Percentiles rank a stretch among this genome's conserved stretches.
Conservation (phyloP, 2,888 invertebrate genomes). For the Boloria selene region DNA sequence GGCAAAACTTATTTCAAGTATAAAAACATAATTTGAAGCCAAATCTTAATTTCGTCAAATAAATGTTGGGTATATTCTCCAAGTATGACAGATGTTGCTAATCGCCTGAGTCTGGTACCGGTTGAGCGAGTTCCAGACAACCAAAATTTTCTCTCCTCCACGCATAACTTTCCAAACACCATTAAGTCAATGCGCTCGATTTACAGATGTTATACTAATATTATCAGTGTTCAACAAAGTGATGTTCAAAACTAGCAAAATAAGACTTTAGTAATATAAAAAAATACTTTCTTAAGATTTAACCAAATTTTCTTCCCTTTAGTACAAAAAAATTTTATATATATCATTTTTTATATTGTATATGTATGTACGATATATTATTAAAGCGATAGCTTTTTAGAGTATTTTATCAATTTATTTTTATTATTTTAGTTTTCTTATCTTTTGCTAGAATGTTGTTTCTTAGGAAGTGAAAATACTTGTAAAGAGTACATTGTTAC, state of each 20-base stretch:
- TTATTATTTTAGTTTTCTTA: no score
- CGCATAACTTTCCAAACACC: conserved; percentile 74
- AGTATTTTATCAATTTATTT: no score
- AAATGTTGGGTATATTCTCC: conserved; percentile 59
- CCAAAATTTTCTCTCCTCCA: conserved; percentile 73
- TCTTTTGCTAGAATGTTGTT: no score
- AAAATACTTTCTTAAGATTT: neutral
- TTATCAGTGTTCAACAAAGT: conserved; percentile 47
- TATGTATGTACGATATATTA: no score
- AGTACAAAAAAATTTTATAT: neutral
- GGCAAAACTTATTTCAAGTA: no score
- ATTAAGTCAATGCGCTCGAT: conserved; percentile 78
- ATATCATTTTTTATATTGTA: no score
- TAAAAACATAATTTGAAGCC: neutral
- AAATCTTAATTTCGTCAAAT: conserved; percentile 17
- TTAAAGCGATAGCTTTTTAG: no score
- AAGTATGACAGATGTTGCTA: conserved; percentile 77
- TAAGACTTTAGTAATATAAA: neutral
- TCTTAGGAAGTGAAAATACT: no score
- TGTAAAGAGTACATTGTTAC: no score
- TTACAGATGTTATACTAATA: conserved; percentile 75
- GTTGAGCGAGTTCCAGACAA: conserved; percentile 57
- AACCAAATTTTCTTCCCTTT: no score
- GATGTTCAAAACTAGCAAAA: neutral
- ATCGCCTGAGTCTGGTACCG: conserved; percentile 54